Evolutionary conservation across 2,113 vertebrate genomes (phyloP), one percentile per base, ranked within the genome.

Genomic region (Platichthys flesus): DNA sequence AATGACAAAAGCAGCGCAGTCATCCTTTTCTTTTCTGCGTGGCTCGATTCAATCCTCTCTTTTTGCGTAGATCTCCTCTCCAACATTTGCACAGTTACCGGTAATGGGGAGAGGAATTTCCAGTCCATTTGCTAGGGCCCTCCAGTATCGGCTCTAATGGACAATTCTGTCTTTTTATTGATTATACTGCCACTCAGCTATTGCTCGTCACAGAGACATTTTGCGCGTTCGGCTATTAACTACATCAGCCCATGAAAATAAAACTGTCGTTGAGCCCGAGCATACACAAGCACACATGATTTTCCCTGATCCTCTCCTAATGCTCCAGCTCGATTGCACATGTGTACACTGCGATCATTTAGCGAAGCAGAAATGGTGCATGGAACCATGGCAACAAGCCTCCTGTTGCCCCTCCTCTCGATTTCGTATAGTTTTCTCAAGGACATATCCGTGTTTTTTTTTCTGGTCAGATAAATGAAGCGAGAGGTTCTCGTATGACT

Each of bases 341-440:
- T 80, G 67, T 91, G 63, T 79, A 37, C 49, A 2, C 72, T 65
- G 85, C 64, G 64, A 82, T 72, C 28, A 78, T 58, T 71, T 72
- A 42, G 52, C 82, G 64, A 76, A 81, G 87, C 75, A 78, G 78
- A 87, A 86, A 79, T 81, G 81, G 75, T 83, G 85, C 79, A 76
- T 74, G 75, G 68, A 26, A 87, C 84, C 90, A 90, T 91, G 88
- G 90, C 85, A 88, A 90, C 90, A 79, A 76, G 85, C 75, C 71
- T 67, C 67, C 57, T 31, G 9, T 65, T 40, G 70, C 83, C 85
- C 88, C 82, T 78, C 89, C 83, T 65, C 67, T 76, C 61, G 1
- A 37, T 61, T 84, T 89, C 67, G 76, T 63, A 72, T 40, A 71
- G 74, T 83, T 78, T 87, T 47, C 78, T 93, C 87, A 90, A 91